Evolutionary conservation across 92 coral and sea anemone species (phyloP), one percentile per base, ranked within the genome.

Genomic region (Bergia puertoricense): DNA sequence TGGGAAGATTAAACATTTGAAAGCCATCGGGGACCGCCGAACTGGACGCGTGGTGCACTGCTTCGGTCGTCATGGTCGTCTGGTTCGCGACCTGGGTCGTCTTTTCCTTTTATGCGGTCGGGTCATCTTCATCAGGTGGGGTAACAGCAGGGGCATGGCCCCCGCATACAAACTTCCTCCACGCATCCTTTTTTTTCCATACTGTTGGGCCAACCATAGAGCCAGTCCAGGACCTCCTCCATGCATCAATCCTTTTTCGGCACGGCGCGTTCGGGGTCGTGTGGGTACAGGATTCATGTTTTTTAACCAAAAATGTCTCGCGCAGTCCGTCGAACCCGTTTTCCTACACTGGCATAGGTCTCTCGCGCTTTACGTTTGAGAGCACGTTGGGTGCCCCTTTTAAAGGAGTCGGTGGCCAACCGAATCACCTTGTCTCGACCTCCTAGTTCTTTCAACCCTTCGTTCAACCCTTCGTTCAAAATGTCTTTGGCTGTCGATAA

Each of bases 311-410:
- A 78, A 11, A 78, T 46, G 66, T 81, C 85, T 65, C 57, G 43
- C 22, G 56, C 76, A 4, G 9, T 62, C 39, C 57, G 68, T 65
- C 57, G 56, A 9, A 44, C 80, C 8, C 80, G 59, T 44, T 65
- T 62, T 81, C 85, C 43, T 43, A 44, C 56, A 41, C 6, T 38
- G 11, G 50, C 57, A 15, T 20, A 81, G 54, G 69, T 22, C 40
- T 54, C 85, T 62, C 4, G 14, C 8, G 69, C 14, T 81, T 81
- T 81, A 62, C 76, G 85, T 40, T 59, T 81, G 75, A 69, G 54
- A 67, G 50, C 75, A 9, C 85, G 44, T n/a, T 37, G 37, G 4
- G 74, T 48, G 1, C 51, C 54, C 74, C 56, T 81, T 81, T 81
- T 81, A 81, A 80, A 59, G 85, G 85, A 23, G 37, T 44, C 51